Base-by-base conservation (phyloP, 2,113 vertebrate species). In the Austrofundulus limnaeus region DNA sequence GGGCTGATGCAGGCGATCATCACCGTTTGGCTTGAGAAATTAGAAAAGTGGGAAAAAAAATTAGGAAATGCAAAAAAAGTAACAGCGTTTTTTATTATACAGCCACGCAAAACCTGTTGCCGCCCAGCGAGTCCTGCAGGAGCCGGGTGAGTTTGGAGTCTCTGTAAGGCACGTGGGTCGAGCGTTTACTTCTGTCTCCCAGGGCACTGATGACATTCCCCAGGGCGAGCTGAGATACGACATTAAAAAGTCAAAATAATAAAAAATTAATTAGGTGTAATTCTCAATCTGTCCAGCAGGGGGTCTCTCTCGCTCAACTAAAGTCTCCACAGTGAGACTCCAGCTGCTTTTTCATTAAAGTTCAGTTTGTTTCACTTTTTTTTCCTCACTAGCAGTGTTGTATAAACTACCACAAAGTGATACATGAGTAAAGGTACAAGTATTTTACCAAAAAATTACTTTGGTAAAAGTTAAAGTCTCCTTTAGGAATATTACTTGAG, bases 1-100 rank as follows among this genome's bases (percentile, higher is more conserved):
- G 97, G 97, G 82, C 97, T 98, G 89, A 97, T 94, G 38, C 97
- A 99, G 0, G 96, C 97, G 57, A 99, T 99, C 97, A 99, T 99
- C 66, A 98, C 82, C 0, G 97, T 99, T 91, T 98, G 97, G 87
- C 97, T 99, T 89, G 0, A 89, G n/a, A 78, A 70, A 86, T 60
- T 98, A 89, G 13, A 43, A 28, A 25, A 25, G 1, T 11, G 1
- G 6, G n/a, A 28, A 58, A 58, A 1, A 6, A 4, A 43, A 17
- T 2, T 43, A n/a, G n/a, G n/a, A n/a, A n/a, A n/a, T n/a, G n/a
- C n/a, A n/a, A n/a, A n/a, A n/a, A n/a, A n/a, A n/a, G n/a, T n/a
- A n/a, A n/a, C n/a, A n/a, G n/a, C n/a, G n/a, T n/a, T n/a, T n/a
- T n/a, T n/a, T n/a, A n/a, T n/a, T n/a, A n/a, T n/a, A n/a, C n/a